Evolutionary conservation across 2,113 vertebrate species (phyloP).

Genomic region (Pycnonotus jocosus): DNA sequence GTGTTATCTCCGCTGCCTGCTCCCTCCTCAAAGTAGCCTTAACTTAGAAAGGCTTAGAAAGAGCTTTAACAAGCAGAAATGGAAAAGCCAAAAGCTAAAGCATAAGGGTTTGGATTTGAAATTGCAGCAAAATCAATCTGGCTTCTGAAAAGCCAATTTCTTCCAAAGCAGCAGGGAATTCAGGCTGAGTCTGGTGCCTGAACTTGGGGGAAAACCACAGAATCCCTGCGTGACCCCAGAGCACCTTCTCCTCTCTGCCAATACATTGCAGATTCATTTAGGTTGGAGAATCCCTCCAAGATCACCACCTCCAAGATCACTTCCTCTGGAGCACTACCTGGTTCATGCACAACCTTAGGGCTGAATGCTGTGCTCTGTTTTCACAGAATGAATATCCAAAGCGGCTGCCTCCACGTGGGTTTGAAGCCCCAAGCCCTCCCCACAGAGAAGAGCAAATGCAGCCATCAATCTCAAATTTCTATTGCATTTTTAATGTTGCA

Average conservation of each 20-base stretch:
- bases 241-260: neutral
- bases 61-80: neutral
- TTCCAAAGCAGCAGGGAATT: neutral
- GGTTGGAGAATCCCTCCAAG: neutral
- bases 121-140: neutral
- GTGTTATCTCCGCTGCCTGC: fast-evolving
- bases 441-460: neutral
- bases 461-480: neutral
- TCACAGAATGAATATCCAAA: neutral
- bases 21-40: neutral
- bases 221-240: neutral
- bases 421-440: neutral
- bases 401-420: neutral
- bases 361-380: neutral
- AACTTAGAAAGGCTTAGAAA: neutral
- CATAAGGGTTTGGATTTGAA: neutral
- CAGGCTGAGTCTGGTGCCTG: neutral
- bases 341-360: neutral
- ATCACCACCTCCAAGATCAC: neutral
- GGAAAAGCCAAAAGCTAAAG: neutral
- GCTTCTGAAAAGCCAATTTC: neutral
- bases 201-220: neutral
- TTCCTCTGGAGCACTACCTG: neutral
- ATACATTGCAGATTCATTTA: neutral
- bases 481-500: neutral